phyloP scores from a whole-genome alignment of 2,888 invertebrate genomes.

The Calliphora vomitoria region DNA sequence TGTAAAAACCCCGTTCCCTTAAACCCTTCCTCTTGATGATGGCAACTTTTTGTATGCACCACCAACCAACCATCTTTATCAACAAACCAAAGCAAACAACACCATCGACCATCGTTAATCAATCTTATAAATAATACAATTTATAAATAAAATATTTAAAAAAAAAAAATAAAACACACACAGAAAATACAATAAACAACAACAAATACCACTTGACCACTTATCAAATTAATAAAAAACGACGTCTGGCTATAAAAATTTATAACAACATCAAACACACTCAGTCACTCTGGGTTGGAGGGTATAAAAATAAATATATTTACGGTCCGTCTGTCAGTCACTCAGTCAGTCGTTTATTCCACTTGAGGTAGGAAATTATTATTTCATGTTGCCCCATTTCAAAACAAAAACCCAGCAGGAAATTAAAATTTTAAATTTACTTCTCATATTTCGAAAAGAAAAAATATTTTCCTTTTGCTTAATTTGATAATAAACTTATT shows the following conservation, averaged over 20 bases:
- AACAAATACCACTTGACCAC: conserved; percentile 67
- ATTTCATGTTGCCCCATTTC: conserved; percentile 1
- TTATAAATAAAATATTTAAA: conserved; percentile 1
- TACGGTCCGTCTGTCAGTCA: neutral
- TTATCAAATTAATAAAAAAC: conserved; percentile 62
- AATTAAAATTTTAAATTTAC: neutral
- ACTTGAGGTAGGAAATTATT: conserved; percentile 22
- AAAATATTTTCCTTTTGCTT: no score
- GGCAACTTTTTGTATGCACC: neutral
- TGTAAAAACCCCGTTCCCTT: neutral
- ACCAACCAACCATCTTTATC: neutral
- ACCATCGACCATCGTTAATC: conserved; percentile 25
- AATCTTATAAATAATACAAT: conserved; percentile 42
- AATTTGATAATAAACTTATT: no score
- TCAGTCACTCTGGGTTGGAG: neutral
- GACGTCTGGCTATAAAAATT: conserved; percentile 25
- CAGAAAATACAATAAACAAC: neutral
- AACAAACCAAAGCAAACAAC: conserved; percentile 30
- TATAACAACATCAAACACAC: neutral
- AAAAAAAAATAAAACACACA: neutral
- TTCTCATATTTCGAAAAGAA: no score
- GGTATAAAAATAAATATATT: conserved; percentile 7
- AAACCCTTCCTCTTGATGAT: neutral
- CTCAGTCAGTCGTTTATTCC: neutral
- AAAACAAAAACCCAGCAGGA: neutral